Base-by-base conservation (phyloP, 92 coral and sea anemone species). In the Galaxea fascicularis region DNA sequence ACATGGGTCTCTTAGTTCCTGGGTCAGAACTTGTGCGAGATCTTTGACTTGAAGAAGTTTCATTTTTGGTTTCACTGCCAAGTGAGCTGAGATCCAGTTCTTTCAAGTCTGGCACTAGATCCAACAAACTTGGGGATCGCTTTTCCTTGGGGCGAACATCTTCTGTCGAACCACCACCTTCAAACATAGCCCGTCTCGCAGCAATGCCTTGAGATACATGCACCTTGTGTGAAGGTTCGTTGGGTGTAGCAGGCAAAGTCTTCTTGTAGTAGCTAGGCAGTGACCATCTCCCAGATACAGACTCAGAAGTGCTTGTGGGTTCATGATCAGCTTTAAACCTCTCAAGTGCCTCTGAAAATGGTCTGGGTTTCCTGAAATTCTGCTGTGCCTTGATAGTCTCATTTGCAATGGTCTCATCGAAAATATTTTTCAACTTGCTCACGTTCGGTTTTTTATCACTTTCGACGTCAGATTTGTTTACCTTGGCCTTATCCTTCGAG, bases 21-120 rank as follows among this genome's bases (percentile, higher is more conserved):
- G 98, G 95, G 71, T 94, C 98, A 53, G 98, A 94, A 14, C 93
- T 79, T 18, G 95, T 94, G 41, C 98, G 92, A 44, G 92, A 84
- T 65, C 98, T 69, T 47, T 71, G 72, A 8, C 79, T 66, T 49
- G 82, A 60, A 1, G 52, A 27, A 24, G 56, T 18, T 21, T 25
- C 73, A 49, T 20, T 28, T 27, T 46, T 78, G 73, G 41, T 28
- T 22, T 45, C 73, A 52, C 16, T 80, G 39, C 53, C 73, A 16
- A 65, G 70, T 8, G 28, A 0, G 26, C 31, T 69, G 4, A 54
- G 29, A 11, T 90, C 87, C 65, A 86, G 59, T 25, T 71, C 90
- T 28, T 80, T 64, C 22, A 90, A 72, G 62, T 92, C 98, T 46
- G 98, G 98, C 1, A 94, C 98, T 21, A 94, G 76, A 87, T 94